phyloP scores from a whole-genome alignment of 2,113 vertebrate genomes.

The Eolophus roseicapilla region DNA sequence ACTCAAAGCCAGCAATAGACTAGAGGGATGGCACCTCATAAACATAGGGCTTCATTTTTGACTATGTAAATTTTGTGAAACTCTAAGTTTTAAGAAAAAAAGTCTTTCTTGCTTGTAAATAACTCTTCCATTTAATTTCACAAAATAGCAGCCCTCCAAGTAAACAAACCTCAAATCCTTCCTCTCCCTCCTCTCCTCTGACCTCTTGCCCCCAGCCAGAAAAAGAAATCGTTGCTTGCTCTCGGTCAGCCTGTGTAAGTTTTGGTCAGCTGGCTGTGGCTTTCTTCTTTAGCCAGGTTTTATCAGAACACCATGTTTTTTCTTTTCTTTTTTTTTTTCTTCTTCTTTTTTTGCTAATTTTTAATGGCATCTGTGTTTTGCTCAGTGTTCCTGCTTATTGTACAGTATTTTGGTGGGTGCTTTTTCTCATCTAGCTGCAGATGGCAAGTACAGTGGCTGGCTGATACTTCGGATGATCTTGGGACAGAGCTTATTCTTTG shows the following conservation, averaged over 20 bases:
- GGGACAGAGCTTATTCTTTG: neutral
- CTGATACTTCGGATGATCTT: neutral
- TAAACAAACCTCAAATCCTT: slow-evolving; percentile 13
- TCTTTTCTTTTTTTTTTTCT: neutral
- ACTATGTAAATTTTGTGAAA: neutral
- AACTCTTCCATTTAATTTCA: neutral
- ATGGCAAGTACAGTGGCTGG: neutral
- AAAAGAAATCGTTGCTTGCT: neutral
- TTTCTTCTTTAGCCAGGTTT: neutral
- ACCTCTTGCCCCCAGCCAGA: neutral
- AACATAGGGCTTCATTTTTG: neutral
- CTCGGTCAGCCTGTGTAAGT: neutral
- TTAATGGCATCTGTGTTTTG: neutral
- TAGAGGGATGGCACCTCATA: slow-evolving; percentile 1
- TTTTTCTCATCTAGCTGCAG: neutral
- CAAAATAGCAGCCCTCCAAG: neutral
- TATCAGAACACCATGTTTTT: neutral
- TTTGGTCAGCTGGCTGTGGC: neutral
- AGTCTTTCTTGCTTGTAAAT: neutral
- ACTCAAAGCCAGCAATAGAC: slow-evolving; percentile 23
- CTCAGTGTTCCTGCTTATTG: neutral
- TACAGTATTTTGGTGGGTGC: neutral
- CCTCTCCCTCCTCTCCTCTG: neutral
- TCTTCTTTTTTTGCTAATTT: neutral
- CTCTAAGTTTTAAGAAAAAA: neutral